Evolutionary conservation across 1,140 invertebrate genomes (phyloP).

Genomic region (Zaprionus camerounensis): DNA sequence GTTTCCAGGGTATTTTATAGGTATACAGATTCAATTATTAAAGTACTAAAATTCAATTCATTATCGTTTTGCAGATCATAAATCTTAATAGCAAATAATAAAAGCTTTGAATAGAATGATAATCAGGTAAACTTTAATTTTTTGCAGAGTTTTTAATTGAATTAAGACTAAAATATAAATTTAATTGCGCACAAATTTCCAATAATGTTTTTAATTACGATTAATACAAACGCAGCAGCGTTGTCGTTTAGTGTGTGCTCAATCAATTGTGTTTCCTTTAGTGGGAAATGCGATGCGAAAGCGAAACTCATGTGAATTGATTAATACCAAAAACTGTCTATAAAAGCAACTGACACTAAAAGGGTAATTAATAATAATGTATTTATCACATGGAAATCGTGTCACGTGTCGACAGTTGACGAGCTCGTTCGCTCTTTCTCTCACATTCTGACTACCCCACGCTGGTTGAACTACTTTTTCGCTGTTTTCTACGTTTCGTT

Average conservation of each 20-base stretch:
- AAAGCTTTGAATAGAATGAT: background rate
- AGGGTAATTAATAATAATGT: conserved; percentile 18
- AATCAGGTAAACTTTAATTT: background rate
- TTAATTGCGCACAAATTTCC: background rate
- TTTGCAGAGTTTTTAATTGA: background rate
- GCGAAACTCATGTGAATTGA: conserved; percentile 14
- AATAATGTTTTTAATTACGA: conserved; percentile 13
- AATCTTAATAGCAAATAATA: background rate
- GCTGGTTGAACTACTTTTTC: conserved; percentile 3
- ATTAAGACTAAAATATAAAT: conserved; percentile 2
- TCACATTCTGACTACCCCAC: background rate
- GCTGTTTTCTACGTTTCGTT: conserved; percentile 23
- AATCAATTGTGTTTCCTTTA: conserved; percentile 1
- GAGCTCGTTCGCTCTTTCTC: background rate
- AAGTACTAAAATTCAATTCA: background rate
- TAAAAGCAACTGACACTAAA: conserved; percentile 18
- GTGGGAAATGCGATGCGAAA: background rate
- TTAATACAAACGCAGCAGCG: background rate
- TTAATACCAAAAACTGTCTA: conserved; percentile 23
- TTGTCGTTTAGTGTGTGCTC: conserved; percentile 7
- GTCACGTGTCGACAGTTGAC: background rate
- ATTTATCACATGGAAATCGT: conserved; percentile 1
- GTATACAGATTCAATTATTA: too few species aligned
- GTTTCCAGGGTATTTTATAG: background rate
- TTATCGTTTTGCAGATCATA: background rate